These are phyloP conservation scores for Dendrolimus pini DNA, from an alignment of 2,888 invertebrate species.

Conservation along the genomic window DNA sequence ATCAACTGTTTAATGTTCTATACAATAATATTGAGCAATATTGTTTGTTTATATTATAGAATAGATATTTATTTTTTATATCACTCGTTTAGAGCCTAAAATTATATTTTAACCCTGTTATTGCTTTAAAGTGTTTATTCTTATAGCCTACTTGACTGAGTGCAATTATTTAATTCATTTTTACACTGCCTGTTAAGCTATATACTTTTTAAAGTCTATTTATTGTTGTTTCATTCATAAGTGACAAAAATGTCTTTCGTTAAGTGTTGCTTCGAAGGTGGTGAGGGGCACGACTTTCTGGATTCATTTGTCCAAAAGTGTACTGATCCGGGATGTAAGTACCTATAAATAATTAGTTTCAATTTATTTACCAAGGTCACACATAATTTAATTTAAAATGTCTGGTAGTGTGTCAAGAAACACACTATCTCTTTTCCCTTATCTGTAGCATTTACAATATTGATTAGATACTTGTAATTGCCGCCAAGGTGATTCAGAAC, in stretches of 20 bases:
- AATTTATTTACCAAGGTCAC: conserved; percentile 2
- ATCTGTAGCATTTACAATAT: conserved; percentile 3
- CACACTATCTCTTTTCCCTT: conserved; percentile 3
- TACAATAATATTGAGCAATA: too few relatives aligned
- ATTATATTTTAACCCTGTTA: conserved; percentile 9
- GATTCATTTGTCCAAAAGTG: conserved; percentile 87
- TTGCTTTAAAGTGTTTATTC: conserved; percentile 12
- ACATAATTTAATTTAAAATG: not conserved
- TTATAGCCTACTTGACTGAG: conserved; percentile 13
- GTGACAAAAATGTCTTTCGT: conserved; percentile 78
- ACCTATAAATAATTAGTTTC: conserved; percentile 9
- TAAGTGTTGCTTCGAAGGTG: conserved; percentile 87
- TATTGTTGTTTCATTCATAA: conserved; percentile 11
- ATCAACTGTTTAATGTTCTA: too few relatives aligned
- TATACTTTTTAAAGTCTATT: conserved; percentile 2
- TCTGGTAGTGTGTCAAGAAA: not conserved
- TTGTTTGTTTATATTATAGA: conserved; percentile 5
- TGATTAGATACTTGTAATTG: conserved; percentile 11
- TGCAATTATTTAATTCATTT: conserved; percentile 7
- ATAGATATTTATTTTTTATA: conserved; percentile 11
- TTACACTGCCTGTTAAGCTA: conserved; percentile 1
- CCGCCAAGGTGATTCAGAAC: conserved; percentile 24
- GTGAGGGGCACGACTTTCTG: conserved; percentile 84
- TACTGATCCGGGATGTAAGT: conserved; percentile 90
- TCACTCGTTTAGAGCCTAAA: conserved; percentile 1